A percentile compares a stretch with the other conserved stretches of the same genome.
Conservation (phyloP, 1,140 invertebrate genomes). For the Drosophila quadrilineata region DNA sequence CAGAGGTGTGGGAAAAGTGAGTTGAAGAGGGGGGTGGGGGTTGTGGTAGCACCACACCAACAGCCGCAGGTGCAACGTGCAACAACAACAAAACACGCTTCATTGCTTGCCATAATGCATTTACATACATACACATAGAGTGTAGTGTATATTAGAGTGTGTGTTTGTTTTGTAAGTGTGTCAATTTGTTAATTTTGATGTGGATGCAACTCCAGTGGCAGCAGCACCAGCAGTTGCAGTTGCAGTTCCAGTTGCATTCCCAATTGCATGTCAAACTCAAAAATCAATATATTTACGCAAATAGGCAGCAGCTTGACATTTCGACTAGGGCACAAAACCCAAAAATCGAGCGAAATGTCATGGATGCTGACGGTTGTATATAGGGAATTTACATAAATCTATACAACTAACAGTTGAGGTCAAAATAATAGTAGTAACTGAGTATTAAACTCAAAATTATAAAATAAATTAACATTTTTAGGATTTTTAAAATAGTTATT, state of each 20-base stretch:
- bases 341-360: conserved; percentile 11
- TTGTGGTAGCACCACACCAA: no score
- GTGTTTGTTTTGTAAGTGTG: conserved; percentile 16
- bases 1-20: no score
- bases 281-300: conserved; percentile 67
- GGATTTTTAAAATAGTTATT: no score
- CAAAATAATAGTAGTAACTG: no score
- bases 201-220: no score
- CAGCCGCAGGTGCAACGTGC: conserved; percentile 30
- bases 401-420: no score
- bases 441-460: no score
- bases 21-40: no score
- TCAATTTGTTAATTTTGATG: conserved; percentile 38
- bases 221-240: no score
- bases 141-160: background rate
- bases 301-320: conserved; percentile 70
- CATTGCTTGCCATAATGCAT: background rate
- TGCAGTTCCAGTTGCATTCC: no score
- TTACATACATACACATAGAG: conserved; percentile 1
- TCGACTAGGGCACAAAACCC: conserved; percentile 1
- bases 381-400: no score
- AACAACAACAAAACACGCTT: background rate
- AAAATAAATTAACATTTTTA: no score
- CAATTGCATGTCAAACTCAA: conserved; percentile 50
- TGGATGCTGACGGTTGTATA: conserved; percentile 22